Evolutionary conservation across 2,797 vertebrate genomes (phyloP).

Genomic region (Pelodytes ibericus): DNA sequence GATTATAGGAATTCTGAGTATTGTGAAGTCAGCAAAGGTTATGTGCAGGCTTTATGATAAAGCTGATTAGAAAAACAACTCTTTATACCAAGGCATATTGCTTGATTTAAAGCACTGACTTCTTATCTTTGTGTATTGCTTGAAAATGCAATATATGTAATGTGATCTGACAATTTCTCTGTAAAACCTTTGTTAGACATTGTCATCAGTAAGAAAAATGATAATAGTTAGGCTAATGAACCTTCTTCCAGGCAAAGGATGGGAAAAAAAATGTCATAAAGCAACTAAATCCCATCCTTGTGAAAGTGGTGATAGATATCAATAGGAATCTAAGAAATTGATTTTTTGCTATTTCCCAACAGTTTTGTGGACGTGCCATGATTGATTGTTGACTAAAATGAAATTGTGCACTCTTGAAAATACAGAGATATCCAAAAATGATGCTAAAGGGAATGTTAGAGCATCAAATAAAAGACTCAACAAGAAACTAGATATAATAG

Average conservation of each 20-base stretch:
- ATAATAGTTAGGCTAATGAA: conserved; percentile 50
- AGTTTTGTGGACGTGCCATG: not conserved
- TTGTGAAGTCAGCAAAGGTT: conserved; percentile 38
- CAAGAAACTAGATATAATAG: not conserved
- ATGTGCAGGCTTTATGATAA: conserved; percentile 41
- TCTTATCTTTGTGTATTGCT: conserved; percentile 40
- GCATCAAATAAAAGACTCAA: not conserved
- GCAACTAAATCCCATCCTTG: conserved; percentile 28
- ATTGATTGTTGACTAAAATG: conserved; percentile 1
- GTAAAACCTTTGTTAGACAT: conserved; percentile 44
- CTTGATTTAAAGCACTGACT: conserved; percentile 38
- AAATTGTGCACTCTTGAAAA: conserved; percentile 28
- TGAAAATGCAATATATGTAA: conserved; percentile 41
- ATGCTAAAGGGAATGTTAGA: not conserved
- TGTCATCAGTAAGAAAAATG: conserved; percentile 51
- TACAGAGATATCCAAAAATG: not conserved
- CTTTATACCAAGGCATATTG: conserved; percentile 26
- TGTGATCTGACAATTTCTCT: conserved; percentile 46
- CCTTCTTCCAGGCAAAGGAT: conserved; percentile 33
- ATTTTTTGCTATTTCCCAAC: conserved; percentile 15
- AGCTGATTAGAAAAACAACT: conserved; percentile 40
- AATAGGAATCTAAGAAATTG: conserved; percentile 18
- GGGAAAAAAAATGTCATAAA: conserved; percentile 33
- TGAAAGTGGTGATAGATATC: conserved; percentile 43
- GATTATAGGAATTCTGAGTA: conserved; percentile 14